A percentile compares a stretch with the other conserved stretches of the same genome.
Evolutionary conservation across 2,797 vertebrate genomes (phyloP).

Genomic region (Tokudaia muenninki): DNA sequence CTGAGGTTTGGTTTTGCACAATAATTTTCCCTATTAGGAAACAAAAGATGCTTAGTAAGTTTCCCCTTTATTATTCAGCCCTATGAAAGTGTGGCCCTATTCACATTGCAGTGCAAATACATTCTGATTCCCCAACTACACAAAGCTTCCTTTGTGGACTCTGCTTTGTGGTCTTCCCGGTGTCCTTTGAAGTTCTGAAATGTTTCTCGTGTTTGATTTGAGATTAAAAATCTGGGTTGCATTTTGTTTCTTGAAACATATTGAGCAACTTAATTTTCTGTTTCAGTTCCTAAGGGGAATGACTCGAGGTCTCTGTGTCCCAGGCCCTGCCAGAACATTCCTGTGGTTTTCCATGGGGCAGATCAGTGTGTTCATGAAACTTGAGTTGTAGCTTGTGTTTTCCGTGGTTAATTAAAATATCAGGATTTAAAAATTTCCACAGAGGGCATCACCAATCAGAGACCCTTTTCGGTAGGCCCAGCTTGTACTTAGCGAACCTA

Average conservation of each 20-base stretch:
- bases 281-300: slow-evolving; percentile 70
- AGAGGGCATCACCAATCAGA: not conserved
- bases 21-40: slow-evolving; percentile 60
- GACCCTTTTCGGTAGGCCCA: slow-evolving; percentile 18
- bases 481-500: not conserved
- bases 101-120: slow-evolving; percentile 22
- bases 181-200: slow-evolving; percentile 78
- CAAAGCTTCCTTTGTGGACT: slow-evolving; percentile 45
- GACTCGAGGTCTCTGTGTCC: slow-evolving; percentile 75
- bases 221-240: slow-evolving; percentile 81
- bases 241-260: slow-evolving; percentile 79
- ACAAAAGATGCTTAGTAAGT: slow-evolving; percentile 31
- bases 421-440: slow-evolving; percentile 74
- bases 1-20: slow-evolving; percentile 33
- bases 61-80: slow-evolving; percentile 6
- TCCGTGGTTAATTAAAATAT: slow-evolving; percentile 82
- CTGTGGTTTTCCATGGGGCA: slow-evolving; percentile 79
- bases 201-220: slow-evolving; percentile 69
- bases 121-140: slow-evolving; percentile 5
- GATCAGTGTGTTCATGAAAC: slow-evolving; percentile 72
- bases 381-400: slow-evolving; percentile 74
- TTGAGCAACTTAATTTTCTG: slow-evolving; percentile 80
- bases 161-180: slow-evolving; percentile 33
- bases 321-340: slow-evolving; percentile 77
- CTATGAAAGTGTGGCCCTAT: not conserved